These are phyloP conservation scores for Notarius lentiginosus DNA, from an alignment of 2,113 vertebrate species.

Conservation along the genomic window DNA sequence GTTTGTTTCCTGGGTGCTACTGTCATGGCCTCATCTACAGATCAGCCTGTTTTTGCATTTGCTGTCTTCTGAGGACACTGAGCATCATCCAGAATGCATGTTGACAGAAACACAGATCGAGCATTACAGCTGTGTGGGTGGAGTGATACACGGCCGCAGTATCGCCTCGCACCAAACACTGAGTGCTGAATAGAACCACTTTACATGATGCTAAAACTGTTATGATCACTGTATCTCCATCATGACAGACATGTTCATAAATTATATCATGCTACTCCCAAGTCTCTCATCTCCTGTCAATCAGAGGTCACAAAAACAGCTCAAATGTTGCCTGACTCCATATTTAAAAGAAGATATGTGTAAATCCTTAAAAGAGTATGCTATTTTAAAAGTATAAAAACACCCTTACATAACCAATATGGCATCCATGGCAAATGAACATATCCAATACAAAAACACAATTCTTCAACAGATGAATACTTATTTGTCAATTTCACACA, in stretches of 20 bases:
- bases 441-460: not conserved
- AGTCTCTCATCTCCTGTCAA: not conserved
- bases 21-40: conserved; percentile 4
- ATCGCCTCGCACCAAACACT: conserved; percentile 11
- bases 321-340: not conserved
- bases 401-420: not conserved
- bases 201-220: conserved; percentile 5
- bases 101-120: conserved; percentile 30
- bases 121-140: conserved; percentile 35
- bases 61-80: conserved; percentile 5
- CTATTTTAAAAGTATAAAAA: not conserved
- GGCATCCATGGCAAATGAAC: not conserved
- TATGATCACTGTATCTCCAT: not conserved
- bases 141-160: not conserved
- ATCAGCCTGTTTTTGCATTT: not conserved
- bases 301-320: not conserved
- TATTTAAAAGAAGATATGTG: not conserved
- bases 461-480: not conserved
- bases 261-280: conserved; percentile 51
- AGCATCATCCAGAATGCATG: not conserved
- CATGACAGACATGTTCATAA: conserved; percentile 50
- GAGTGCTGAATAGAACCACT: not conserved
- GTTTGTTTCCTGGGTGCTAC: not conserved
- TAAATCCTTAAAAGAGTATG: not conserved
- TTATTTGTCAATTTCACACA: not conserved